Evolutionary conservation across 2,797 vertebrate species (phyloP).

Genomic region (Girardinus metallicus): DNA sequence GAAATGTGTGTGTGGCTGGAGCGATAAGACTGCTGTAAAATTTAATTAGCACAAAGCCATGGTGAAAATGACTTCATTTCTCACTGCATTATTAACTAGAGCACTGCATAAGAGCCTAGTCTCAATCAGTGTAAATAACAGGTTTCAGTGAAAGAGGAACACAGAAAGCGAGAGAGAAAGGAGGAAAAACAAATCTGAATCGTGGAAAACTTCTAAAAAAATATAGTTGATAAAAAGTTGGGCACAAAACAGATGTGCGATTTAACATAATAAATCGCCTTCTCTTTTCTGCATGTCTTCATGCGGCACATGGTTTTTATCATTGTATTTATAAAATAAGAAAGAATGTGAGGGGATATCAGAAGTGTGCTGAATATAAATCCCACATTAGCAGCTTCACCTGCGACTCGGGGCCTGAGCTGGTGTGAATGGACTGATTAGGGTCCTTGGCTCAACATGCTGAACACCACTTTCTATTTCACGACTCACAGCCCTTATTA

Average conservation of each 20-base stretch:
- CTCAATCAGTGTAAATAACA: constrained; percentile 70
- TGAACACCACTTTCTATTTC: constrained; percentile 73
- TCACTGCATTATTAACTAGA: constrained; percentile 74
- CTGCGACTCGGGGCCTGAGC: constrained; percentile 67
- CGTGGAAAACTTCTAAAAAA: not conserved
- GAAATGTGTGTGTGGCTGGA: constrained; percentile 79
- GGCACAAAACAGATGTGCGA: constrained; percentile 1
- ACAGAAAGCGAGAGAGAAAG: not conserved
- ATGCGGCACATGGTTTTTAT: constrained; percentile 9
- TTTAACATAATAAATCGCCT: not conserved
- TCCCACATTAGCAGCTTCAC: constrained; percentile 73
- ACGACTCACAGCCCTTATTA: constrained; percentile 71
- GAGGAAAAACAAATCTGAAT: not conserved
- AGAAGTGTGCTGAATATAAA: constrained; percentile 63
- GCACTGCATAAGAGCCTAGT: constrained; percentile 50
- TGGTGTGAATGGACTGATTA: constrained; percentile 78
- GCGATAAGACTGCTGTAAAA: constrained; percentile 86
- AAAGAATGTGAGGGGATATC: constrained; percentile 31
- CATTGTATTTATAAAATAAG: constrained; percentile 1
- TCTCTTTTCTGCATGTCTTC: not conserved
- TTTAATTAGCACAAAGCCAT: constrained; percentile 86
- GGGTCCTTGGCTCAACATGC: constrained; percentile 67
- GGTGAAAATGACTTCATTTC: constrained; percentile 80
- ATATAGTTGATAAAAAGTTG: not conserved
- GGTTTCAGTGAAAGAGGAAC: constrained; percentile 21